Base-by-base conservation (phyloP, 2,888 invertebrate species). In the Drosophila diplacantha region DNA sequence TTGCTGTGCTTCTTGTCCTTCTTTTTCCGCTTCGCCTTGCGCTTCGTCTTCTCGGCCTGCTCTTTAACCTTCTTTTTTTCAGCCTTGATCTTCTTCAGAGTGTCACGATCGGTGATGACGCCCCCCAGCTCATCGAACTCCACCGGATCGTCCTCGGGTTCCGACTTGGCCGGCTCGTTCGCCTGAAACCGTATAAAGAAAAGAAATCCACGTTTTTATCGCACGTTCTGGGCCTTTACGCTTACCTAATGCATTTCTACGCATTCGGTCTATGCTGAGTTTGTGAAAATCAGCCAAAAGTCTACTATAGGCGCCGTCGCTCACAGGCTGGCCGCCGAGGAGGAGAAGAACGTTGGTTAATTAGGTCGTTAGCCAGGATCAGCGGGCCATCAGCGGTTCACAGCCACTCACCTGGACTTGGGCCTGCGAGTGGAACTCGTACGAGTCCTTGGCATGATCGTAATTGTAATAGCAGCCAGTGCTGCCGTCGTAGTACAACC, bases 401-500 rank as follows among this genome's bases (percentile, higher is more conserved):
- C 47, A 63, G 53, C 34, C 49, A 65, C 77, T 82, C 64, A 86
- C 87, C 74, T 84, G 81, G 58, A 90, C 88, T 78, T 91, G 90
- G 3, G 93, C 92, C 89, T 94, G 94, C 4, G 95, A 95, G 88
- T 96, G 94, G 87, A 94, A 95, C 60, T 92, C 92, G 87, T 95
- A 96, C 34, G 91, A 89, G 79, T 94, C 91, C 52, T 92, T 93
- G 31, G 92, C 91, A 74, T 93, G 91, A 77, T 96, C 93, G 85
- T 95, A 97, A 78, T 91, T 92, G 84, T 96, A 94, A 87, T 97
- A 97, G 56, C 93, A 94, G 4, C 94, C 94, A 31, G 93, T 93
- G 71, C 93, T 92, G 7, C 95, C 94, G 87, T 97, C 96, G 85
- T 97, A 98, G 86, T 96, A 97, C 29, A 97, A 89, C 2, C 95